Evolutionary conservation across 2,888 invertebrate genomes (phyloP), one percentile per base, ranked within the genome.

Genomic region (Tetanocera ferruginea): DNA sequence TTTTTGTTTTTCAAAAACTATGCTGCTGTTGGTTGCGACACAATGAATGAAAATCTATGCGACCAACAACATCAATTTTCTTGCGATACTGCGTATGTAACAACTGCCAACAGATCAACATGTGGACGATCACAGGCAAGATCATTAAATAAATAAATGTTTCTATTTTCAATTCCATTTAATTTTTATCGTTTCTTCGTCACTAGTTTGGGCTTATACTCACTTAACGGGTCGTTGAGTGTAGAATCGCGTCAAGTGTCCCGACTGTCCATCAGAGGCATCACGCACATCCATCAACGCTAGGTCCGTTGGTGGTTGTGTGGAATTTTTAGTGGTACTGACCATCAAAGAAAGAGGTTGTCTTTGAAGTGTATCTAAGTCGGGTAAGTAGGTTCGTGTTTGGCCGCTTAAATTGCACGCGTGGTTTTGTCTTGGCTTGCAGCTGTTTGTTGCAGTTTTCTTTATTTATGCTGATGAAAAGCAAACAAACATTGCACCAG

Each of bases 31-130:
- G 80, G 75, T 70, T 79, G 76, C 80, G 81, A 80, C 81, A 81
- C 80, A 81, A 80, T 81, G 81, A 80, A 77, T 79, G 79, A 81
- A 79, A 81, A 81, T 80, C 79, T 78, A 17, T 51, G 51, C 49
- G 25, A 5, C 25, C 69, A 69, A 28, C 37, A n/a, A n/a, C 17
- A 69, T 49, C 23, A 25, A 19, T 25, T 19, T n/a, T 28, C 43
- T 25, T 4, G 11, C 43, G 25, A 37, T 67, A 19, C 31, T 67
- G 43, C 66, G 49, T 28, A 23, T 31, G 19, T 51, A 51, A 28
- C 51, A 69, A 51, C 69, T 69, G 69, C 49, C 69, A 49, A 14
- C 49, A 17, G 49, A 23, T n/a, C 28, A 25, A 14, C 17, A 6
- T n/a, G 37, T 14, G 23, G 25, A 70, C 23, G 28, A 70, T n/a